Evolutionary conservation across 1,140 invertebrate species (phyloP).

Genomic region (Drosophila chauvacae): DNA sequence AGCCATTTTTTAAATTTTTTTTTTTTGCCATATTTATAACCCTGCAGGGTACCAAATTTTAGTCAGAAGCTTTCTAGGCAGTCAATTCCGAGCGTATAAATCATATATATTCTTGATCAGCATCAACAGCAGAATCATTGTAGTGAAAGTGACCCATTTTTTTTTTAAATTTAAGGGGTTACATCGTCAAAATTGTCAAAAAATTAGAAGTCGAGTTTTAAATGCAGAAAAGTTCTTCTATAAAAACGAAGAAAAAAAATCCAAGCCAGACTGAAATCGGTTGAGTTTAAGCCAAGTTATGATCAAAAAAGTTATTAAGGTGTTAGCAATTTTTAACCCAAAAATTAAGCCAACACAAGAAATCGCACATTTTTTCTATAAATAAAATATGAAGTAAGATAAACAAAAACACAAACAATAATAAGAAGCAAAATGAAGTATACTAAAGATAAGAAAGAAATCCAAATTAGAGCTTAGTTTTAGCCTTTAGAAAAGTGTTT

Average conservation of each 20-base stretch:
- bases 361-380: too few species aligned
- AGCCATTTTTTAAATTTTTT: neutral
- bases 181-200: neutral
- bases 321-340: too few species aligned
- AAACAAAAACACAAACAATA: too few species aligned
- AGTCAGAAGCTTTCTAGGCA: neutral
- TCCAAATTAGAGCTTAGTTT: neutral
- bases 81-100: neutral
- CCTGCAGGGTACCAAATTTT: too few species aligned
- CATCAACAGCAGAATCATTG: neutral
- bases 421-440: neutral
- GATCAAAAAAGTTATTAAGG: too few species aligned
- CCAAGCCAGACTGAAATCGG: too few species aligned
- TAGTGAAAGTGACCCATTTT: neutral
- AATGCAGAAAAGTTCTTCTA: too few species aligned
- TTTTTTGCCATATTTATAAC: neutral
- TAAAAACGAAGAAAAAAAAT: too few species aligned
- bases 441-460: neutral
- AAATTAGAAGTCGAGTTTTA: too few species aligned
- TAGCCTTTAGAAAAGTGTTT: neutral
- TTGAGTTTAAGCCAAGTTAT: too few species aligned
- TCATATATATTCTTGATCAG: neutral
- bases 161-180: neutral
- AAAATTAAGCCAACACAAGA: too few species aligned
- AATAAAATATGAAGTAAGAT: too few species aligned